These are phyloP conservation scores for Halesus radiatus DNA, from an alignment of 1,140 invertebrate species.

Conservation along the genomic window DNA sequence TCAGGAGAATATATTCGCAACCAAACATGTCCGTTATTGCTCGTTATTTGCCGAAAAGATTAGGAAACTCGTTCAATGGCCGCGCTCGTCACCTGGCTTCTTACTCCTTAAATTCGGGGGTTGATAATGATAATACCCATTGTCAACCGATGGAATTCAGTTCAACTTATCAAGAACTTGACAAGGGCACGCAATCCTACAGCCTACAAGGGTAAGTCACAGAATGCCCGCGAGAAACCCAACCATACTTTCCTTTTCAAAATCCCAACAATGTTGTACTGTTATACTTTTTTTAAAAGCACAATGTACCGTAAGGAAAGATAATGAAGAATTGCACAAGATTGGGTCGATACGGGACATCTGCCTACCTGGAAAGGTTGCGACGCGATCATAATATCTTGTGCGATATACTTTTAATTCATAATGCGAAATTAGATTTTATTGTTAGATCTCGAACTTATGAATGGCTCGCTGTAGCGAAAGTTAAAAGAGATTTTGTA, in stretches of 20 bases:
- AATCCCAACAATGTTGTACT: neutral
- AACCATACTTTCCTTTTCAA: neutral
- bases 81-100: neutral
- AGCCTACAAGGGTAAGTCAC: neutral
- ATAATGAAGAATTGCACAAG: slow-evolving; percentile 15
- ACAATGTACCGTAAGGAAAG: neutral
- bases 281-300: neutral
- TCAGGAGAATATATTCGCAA: neutral
- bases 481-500: no score
- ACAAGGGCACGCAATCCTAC: neutral
- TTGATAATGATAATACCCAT: slow-evolving; percentile 1
- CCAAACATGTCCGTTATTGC: neutral
- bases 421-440: no score
- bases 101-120: neutral
- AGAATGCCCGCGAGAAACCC: neutral
- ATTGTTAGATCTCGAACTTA: no score
- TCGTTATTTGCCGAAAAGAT: neutral
- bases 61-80: neutral
- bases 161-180: slow-evolving; percentile 15
- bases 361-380: neutral
- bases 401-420: no score
- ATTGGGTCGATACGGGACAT: neutral
- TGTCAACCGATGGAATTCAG: slow-evolving; percentile 11
- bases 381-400: no score
- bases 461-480: no score